Evolutionary conservation across 2,888 invertebrate genomes (phyloP).

Genomic region (Drosophila macrospina): DNA sequence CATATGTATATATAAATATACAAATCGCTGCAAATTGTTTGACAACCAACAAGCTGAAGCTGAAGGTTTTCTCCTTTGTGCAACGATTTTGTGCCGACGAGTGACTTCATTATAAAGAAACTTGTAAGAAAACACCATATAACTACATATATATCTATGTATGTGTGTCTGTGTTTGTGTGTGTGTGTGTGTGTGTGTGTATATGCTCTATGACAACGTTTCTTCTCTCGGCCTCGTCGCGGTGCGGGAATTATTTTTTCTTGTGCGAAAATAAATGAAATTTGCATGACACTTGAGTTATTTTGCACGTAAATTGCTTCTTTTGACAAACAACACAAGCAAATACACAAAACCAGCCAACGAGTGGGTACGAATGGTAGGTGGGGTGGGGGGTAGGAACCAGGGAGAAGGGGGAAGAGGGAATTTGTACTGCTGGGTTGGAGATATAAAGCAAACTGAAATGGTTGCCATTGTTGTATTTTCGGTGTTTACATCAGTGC

Average conservation of each 20-base stretch:
- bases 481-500: constrained; percentile 78
- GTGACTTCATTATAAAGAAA: constrained; percentile 77
- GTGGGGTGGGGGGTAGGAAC: no score
- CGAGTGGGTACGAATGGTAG: constrained; percentile 18
- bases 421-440: background rate
- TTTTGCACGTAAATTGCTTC: constrained; percentile 85
- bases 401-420: background rate
- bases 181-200: constrained; percentile 11
- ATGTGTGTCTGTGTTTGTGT: constrained; percentile 3
- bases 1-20: constrained; percentile 30
- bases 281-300: constrained; percentile 85
- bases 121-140: constrained; percentile 69
- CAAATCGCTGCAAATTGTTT: constrained; percentile 64
- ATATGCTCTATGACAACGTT: constrained; percentile 67
- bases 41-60: constrained; percentile 38
- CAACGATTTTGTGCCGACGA: constrained; percentile 63
- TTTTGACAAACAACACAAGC: constrained; percentile 81
- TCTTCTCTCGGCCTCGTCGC: constrained; percentile 46
- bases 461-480: constrained; percentile 80
- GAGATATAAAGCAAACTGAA: constrained; percentile 58
- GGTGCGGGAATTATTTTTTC: constrained; percentile 77
- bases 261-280: constrained; percentile 82
- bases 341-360: constrained; percentile 69
- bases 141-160: constrained; percentile 42
- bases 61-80: constrained; percentile 43